These are phyloP conservation scores for Eupithecia abbreviata DNA, from an alignment of 2,888 invertebrate species.

Conservation along the genomic window DNA sequence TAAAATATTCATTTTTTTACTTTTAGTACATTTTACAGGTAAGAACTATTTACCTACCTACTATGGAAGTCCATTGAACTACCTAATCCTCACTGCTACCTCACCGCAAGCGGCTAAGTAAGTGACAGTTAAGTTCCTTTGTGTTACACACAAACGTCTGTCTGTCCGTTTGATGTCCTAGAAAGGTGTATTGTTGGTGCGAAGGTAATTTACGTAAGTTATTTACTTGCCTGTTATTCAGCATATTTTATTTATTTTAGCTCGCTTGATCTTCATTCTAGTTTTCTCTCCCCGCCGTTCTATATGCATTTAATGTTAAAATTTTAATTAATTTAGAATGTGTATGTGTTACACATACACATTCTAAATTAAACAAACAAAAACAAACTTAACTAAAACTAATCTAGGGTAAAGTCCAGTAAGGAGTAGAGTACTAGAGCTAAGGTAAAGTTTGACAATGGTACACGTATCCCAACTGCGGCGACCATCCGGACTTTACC, in stretches of 20 bases:
- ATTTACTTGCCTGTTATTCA: background rate
- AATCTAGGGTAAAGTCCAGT: background rate
- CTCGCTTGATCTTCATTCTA: background rate
- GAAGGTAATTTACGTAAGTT: background rate
- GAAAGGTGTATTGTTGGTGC: slow-evolving; percentile 1
- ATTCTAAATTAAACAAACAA: background rate
- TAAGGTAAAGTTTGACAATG: background rate
- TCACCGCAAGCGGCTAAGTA: slow-evolving; percentile 48
- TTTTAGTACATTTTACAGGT: background rate
- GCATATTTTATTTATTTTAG: background rate
- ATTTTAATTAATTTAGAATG: no score
- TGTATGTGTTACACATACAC: no score
- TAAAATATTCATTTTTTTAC: background rate
- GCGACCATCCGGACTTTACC: background rate
- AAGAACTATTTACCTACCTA: background rate
- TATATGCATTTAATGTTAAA: no score
- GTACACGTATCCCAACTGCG: background rate
- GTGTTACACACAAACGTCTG: slow-evolving; percentile 49
- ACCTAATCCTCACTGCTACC: slow-evolving; percentile 46
- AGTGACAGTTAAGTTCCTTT: slow-evolving; percentile 64
- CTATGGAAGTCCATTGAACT: slow-evolving; percentile 21
- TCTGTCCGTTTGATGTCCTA: slow-evolving; percentile 54
- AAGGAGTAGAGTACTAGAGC: background rate
- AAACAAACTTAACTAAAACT: background rate
- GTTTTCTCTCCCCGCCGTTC: background rate